Conservation (phyloP, 2,797 vertebrate species). For the Anniella stebbinsi region DNA sequence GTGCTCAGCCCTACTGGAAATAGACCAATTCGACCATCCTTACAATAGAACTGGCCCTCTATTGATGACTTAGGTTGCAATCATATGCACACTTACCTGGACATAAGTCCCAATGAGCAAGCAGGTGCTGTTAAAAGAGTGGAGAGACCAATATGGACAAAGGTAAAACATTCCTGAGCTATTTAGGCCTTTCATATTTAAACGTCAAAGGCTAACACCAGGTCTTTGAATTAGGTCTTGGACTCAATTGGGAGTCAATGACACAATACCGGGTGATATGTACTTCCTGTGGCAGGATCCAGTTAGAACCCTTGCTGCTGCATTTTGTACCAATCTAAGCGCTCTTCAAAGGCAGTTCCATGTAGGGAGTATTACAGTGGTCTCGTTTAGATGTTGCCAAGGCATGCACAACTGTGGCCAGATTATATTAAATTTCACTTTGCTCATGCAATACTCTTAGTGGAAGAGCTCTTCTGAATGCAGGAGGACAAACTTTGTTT, state of each 20-base stretch:
- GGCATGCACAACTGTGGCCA: not conserved
- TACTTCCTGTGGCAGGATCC: not conserved
- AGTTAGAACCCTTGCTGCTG: not conserved
- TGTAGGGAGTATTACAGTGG: not conserved
- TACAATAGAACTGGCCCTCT: not conserved
- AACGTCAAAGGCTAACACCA: too few relatives aligned
- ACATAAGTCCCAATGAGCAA: not conserved
- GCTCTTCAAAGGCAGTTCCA: not conserved
- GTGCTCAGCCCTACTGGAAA: not conserved
- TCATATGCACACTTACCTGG: not conserved
- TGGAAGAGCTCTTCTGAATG: not conserved
- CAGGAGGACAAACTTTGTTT: not conserved
- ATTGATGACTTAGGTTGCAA: not conserved
- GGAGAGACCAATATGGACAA: too few relatives aligned
- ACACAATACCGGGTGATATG: not conserved
- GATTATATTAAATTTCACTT: constrained; percentile 45
- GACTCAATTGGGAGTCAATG: too few relatives aligned
- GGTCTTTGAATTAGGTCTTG: too few relatives aligned
- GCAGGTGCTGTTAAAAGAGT: too few relatives aligned
- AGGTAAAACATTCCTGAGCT: too few relatives aligned
- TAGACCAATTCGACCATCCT: not conserved
- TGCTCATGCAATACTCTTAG: not conserved
- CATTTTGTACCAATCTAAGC: not conserved
- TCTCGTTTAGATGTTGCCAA: not conserved
- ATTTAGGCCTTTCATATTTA: too few relatives aligned